Evolutionary conservation across 2,888 invertebrate species (phyloP), one percentile per base, ranked within the genome.

Genomic region (Sisyra nigra): DNA sequence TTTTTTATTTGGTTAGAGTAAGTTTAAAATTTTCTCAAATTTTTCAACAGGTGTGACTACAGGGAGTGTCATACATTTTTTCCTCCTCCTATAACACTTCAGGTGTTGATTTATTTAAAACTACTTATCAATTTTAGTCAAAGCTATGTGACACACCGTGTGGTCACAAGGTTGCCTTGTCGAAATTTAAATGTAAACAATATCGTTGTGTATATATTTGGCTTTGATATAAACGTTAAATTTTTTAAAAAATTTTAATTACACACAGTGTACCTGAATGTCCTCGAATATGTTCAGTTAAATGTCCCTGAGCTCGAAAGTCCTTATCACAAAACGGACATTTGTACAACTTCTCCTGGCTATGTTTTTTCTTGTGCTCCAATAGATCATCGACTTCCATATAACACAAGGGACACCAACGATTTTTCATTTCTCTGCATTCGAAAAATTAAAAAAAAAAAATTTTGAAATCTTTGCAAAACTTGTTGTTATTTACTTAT

Each of bases 401-500:
- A 44, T 57, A 57, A 46, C 59, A 59, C 29, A 47, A 40, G 2
- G 50, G 48, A 48, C 59, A 59, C 58, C 58, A 59, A 30, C 46
- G 46, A 17, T 51, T 48, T 44, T 55, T 57, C 32, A 52, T 36
- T 15, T 55, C 54, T 40, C 57, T 41, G 51, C 53, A 48, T 44
- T 40, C 11, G 30, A n/a, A n/a, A n/a, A n/a, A n/a, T 30, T 34
- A 37, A 48, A 43, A 18, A 32, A 41, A 41, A 38, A 37, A 39
- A 39, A 9, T 29, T 40, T 34, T 7, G 13, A 34, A 44, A 33
- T n/a, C 39, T 18, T 40, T 35, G 34, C 8, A 18, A 17, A n/a
- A 24, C 4, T 40, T 31, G 8, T 13, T 5, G 18, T 13, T 19
- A 48, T 49, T 50, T 50, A 59, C 59, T 55, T 55, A 47, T 59